Percentiles rank a stretch among this genome's conserved stretches.
These are phyloP conservation scores for Gymnorhina tibicen DNA, from an alignment of 2,113 vertebrate species.

Conservation along the genomic window DNA sequence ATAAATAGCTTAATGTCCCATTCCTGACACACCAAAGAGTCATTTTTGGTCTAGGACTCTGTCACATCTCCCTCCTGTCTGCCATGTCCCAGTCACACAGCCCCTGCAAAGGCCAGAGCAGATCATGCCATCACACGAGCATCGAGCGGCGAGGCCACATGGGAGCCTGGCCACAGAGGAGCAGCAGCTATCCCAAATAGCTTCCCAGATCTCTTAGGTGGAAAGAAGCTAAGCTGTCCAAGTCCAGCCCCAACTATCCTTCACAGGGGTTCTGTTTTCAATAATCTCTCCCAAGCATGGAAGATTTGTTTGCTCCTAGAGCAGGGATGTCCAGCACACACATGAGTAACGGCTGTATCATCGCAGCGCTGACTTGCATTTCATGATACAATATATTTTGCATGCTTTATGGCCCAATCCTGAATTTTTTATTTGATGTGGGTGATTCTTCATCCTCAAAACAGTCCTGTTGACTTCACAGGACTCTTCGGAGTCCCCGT, in stretches of 20 bases:
- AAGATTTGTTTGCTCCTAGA: background rate
- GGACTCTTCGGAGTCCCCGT: background rate
- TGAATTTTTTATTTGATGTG: background rate
- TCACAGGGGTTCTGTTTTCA: background rate
- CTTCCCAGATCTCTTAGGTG: background rate
- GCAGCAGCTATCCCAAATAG: background rate
- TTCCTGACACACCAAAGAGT: background rate
- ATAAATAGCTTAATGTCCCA: background rate
- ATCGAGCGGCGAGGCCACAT: background rate
- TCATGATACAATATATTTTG: slow-evolving; percentile 19
- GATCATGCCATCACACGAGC: fast-evolving
- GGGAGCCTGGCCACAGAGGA: background rate
- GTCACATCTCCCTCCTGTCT: background rate
- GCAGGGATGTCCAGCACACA: background rate
- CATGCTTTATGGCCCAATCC: background rate
- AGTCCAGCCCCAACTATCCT: background rate
- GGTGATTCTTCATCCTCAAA: background rate
- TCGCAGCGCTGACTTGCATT: background rate
- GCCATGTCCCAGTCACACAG: background rate
- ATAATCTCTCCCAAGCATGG: background rate
- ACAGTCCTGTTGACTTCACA: background rate
- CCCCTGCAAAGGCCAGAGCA: background rate
- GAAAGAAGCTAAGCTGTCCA: background rate
- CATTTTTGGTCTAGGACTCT: background rate
- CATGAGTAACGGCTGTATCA: background rate